Evolutionary conservation across 2,113 vertebrate genomes (phyloP), one percentile per base, ranked within the genome.

Genomic region (Megaceryle maxima): DNA sequence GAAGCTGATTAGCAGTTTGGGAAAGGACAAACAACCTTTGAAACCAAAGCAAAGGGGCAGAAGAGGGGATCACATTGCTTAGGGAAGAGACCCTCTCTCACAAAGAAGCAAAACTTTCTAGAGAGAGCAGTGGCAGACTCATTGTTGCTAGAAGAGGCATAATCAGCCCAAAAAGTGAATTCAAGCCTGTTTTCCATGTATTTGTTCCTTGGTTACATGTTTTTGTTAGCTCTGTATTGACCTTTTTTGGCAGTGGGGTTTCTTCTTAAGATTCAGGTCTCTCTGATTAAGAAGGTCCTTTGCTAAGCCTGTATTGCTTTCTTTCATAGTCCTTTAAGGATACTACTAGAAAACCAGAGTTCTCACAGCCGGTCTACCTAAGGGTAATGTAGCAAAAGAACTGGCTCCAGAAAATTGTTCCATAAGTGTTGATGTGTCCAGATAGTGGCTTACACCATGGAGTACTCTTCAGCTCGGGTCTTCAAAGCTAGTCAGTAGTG

Each of bases 371-470:
- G 39, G 2, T 56, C 33, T 60, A 82, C 35, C 66, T 44, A 56
- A 24, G 35, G 66, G 83, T 82, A 48, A 82, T 2, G 1, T 73
- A 17, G 77, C 5, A 1, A 56, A 89, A 92, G 67, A 87, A 76
- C 77, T 87, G 91, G 84, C 91, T 97, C 66, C 87, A 92, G 84
- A 96, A 97, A 79, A 94, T 92, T 69, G 74, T 94, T 91, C 94
- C 37, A 1, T 33, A 41, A 53, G 35, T 60, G 78, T 62, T 92
- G 89, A 82, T 96, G 77, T 94, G 89, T 85, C 89, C 89, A 96
- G 93, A 96, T 89, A 91, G 89, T 69, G 92, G 72, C 95, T 94
- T 90, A 74, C 56, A 86, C 70, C 80, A 33, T 72, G 60, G 68
- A 83, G 64, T 59, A 76, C 64, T 83, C 92, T 95, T 93, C 91